Conservation (phyloP, 2,888 invertebrate genomes). For the Dryococelus australis region DNA sequence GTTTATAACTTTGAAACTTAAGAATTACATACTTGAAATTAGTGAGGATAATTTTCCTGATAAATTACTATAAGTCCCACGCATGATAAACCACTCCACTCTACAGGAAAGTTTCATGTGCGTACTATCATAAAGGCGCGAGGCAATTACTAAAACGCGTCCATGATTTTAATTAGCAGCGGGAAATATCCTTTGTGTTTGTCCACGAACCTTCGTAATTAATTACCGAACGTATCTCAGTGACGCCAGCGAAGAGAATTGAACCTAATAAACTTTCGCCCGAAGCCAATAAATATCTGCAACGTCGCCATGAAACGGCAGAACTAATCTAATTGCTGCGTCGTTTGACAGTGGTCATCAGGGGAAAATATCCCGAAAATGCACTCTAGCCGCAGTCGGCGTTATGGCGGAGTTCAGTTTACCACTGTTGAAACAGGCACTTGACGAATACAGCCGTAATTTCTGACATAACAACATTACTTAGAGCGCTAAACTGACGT, state of each 20-base stretch:
- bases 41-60: too few relatives aligned
- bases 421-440: neutral
- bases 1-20: too few relatives aligned
- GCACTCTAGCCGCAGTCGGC: neutral
- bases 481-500: neutral
- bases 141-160: neutral
- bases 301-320: neutral
- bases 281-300: slow-evolving; percentile 9
- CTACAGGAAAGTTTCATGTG: neutral
- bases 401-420: neutral
- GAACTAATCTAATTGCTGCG: neutral
- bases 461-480: neutral
- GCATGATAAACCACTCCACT: neutral
- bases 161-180: neutral
- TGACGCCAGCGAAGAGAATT: neutral
- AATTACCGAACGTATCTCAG: neutral
- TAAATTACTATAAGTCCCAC: too few relatives aligned
- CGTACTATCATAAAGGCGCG: neutral
- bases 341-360: neutral
- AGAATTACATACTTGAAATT: too few relatives aligned
- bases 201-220: neutral
- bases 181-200: neutral
- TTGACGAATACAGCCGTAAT: neutral
- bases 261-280: neutral
- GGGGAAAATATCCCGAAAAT: neutral